Evolutionary conservation across 2,888 invertebrate genomes (phyloP), one percentile per base, ranked within the genome.

Genomic region (Spilarctia lutea): DNA sequence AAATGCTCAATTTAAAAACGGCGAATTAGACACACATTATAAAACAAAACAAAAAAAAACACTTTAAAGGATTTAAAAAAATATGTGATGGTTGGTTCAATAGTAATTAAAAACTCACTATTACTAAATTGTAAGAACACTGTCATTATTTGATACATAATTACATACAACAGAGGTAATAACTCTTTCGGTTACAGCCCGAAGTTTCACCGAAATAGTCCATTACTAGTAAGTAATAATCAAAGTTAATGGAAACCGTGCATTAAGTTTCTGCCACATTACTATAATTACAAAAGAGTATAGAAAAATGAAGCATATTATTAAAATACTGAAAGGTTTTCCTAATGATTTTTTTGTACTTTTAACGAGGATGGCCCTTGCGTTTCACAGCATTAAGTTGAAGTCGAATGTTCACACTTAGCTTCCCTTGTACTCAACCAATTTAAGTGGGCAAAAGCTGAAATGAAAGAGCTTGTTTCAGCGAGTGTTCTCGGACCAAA

Each of bases 211-310:
- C 27, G 60, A 60, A 60, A 60, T 27, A 27, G 60, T 60, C 27
- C 27, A 91, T 91, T 91, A 90, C 82, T 81, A 76, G 81, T 89
- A 89, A 92, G 91, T 89, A 88, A 82, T 89, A 91, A 92, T 92
- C 91, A 90, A 81, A 83, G 86, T 83, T 90, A 92, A 92, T 92
- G 91, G 91, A 85, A 81, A 78, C 82, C 85, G 81, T 85, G 81
- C 83, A 85, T 81, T 71, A 80, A 77, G 76, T 81, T 73, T 81
- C 75, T 81, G 88, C 88, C 87, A 91, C 85, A 86, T 84, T 76
- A 77, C 63, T 71, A 80, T 86, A 81, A 86, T 85, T 81, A 84
- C 74, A 70, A 74, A 74, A 82, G 80, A 81, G 81, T 4, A 60
- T 16, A 16, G 27, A 60, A 60, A 60, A n/a, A 39, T 11, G 7